Conservation (phyloP, 2,113 vertebrate species). For the Zosterops borbonicus region DNA sequence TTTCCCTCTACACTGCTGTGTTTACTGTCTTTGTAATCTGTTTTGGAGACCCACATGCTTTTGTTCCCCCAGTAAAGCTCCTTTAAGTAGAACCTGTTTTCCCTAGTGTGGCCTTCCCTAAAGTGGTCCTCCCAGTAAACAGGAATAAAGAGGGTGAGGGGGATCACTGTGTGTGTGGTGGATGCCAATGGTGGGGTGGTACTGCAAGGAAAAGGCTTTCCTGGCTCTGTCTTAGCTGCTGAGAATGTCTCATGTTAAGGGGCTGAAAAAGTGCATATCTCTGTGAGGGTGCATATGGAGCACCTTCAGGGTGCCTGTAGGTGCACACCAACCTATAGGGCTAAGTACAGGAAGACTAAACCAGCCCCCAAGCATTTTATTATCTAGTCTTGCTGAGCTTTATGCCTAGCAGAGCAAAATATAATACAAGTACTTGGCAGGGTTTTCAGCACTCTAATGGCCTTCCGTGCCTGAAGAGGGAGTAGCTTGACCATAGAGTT, state of each 20-base stretch:
- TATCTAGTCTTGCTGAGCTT: neutral
- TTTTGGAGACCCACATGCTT: neutral
- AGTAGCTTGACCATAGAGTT: neutral
- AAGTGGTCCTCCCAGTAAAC: neutral
- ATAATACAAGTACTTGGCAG: neutral
- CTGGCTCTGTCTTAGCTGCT: neutral
- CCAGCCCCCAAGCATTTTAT: neutral
- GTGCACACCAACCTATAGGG: neutral
- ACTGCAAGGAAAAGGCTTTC: neutral
- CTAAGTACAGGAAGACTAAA: neutral
- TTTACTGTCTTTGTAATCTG: constrained; percentile 16
- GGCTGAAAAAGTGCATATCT: neutral
- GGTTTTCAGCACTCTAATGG: neutral
- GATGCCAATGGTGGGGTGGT: neutral
- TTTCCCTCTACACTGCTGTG: neutral
- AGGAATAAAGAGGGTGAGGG: neutral
- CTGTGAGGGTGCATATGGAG: rapidly evolving
- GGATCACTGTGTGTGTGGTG: neutral
- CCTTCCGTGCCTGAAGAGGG: neutral
- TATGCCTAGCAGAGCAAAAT: neutral
- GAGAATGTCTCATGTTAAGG: neutral
- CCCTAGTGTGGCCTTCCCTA: neutral
- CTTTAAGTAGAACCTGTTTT: neutral
- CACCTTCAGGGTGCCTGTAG: neutral
- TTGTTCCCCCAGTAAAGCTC: neutral